Conservation (phyloP, 2,888 invertebrate genomes). For the Leistus spinibarbis region DNA sequence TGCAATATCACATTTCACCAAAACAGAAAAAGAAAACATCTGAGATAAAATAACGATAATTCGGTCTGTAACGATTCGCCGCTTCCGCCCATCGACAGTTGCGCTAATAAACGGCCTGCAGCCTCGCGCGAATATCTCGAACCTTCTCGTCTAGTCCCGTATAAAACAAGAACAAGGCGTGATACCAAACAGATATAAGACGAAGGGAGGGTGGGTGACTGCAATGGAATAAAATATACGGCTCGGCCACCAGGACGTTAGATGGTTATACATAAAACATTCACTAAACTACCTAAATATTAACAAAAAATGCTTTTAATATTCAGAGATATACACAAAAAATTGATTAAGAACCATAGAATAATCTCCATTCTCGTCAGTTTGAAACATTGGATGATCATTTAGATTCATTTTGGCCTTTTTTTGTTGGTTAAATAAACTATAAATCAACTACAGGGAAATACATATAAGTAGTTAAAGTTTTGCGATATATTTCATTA, state of each 20-base stretch:
- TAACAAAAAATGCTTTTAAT: too few species aligned
- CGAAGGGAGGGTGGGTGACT: slow-evolving; percentile 7
- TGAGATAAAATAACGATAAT: slow-evolving; percentile 28
- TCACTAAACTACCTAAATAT: neutral
- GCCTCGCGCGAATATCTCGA: neutral
- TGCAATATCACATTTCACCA: neutral
- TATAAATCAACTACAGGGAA: neutral
- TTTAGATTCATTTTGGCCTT: too few species aligned
- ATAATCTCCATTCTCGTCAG: too few species aligned
- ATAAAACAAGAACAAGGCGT: neutral
- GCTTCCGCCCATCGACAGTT: slow-evolving; percentile 31
- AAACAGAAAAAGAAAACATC: neutral
- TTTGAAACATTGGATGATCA: neutral
- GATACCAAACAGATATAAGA: slow-evolving; percentile 24
- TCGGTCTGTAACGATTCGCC: slow-evolving; percentile 21
- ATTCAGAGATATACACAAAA: too few species aligned
- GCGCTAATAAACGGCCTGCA: slow-evolving; percentile 32
- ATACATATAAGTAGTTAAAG: too few species aligned
- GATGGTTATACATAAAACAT: too few species aligned
- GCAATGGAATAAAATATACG: slow-evolving; percentile 23
- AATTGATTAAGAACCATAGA: too few species aligned
- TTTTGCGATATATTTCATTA: neutral
- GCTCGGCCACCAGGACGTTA: neutral
- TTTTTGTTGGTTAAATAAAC: too few species aligned
- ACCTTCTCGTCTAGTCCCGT: neutral